Conservation (phyloP, 2,888 invertebrate genomes). For the Gastracanthus pulcherrimus region DNA sequence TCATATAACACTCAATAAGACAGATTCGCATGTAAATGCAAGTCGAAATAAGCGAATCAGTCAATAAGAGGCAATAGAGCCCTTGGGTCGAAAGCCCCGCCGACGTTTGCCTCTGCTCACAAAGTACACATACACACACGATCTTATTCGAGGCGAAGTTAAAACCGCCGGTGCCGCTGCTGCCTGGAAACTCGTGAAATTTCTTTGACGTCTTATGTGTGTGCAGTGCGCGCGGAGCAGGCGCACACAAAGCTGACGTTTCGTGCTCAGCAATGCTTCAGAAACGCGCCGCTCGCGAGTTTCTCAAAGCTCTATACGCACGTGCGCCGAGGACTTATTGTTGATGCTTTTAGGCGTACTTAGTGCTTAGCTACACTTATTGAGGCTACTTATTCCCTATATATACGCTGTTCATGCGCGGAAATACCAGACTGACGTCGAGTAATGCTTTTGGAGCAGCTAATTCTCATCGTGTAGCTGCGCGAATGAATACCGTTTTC, state of each 20-base stretch:
- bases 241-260: constrained; percentile 22
- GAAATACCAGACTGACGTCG: background rate
- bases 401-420: background rate
- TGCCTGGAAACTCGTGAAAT: constrained; percentile 13
- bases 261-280: constrained; percentile 12
- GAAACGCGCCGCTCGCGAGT: background rate
- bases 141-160: constrained; percentile 17
- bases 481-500: background rate
- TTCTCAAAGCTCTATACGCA: constrained; percentile 1
- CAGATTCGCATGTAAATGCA: background rate
- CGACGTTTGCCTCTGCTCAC: background rate
- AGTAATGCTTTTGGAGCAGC: too few relatives aligned
- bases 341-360: constrained; percentile 27
- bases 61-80: background rate
- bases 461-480: background rate
- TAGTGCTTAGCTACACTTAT: constrained; percentile 17
- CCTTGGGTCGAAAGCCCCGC: background rate
- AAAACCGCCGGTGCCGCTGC: background rate
- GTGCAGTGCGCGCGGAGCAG: background rate
- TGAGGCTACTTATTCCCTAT: constrained; percentile 28
- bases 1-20: background rate
- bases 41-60: background rate
- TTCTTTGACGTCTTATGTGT: constrained; percentile 19
- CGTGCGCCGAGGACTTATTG: constrained; percentile 1
- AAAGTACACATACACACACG: constrained; percentile 6